Percentiles rank a stretch among this genome's conserved stretches.
Conservation (phyloP, 2,888 invertebrate species). For the Blastobasis lacticolella region DNA sequence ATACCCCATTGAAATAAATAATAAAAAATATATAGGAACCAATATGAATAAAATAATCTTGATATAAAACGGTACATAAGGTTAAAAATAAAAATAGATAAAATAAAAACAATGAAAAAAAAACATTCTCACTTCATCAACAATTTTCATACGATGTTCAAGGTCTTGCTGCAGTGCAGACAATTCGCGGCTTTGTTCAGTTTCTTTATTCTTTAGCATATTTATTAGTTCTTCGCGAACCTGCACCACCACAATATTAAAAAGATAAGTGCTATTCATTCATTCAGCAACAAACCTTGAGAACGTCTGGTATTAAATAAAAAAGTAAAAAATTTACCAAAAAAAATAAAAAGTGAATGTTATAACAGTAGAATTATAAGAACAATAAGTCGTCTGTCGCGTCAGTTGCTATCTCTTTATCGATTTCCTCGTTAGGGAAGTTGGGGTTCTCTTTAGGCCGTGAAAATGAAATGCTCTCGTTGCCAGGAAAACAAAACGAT, state of each 20-base stretch:
- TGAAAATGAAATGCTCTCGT: too few relatives aligned
- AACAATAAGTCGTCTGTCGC: too few relatives aligned
- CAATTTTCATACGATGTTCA: slow-evolving; percentile 63
- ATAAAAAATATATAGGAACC: too few relatives aligned
- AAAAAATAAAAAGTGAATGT: too few relatives aligned
- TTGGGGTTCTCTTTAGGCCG: too few relatives aligned
- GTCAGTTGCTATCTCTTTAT: too few relatives aligned
- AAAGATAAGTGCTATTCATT: not conserved
- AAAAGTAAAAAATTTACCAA: too few relatives aligned
- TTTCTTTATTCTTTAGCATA: slow-evolving; percentile 73
- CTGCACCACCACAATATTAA: slow-evolving; percentile 30
- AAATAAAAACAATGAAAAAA: slow-evolving; percentile 15
- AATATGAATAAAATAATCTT: not conserved
- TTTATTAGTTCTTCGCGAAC: slow-evolving; percentile 75
- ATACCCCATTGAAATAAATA: too few relatives aligned
- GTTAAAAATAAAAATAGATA: slow-evolving; percentile 2
- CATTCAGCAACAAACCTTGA: too few relatives aligned
- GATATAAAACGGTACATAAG: not conserved
- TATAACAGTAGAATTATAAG: too few relatives aligned
- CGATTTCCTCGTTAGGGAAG: too few relatives aligned
- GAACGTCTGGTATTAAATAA: too few relatives aligned
- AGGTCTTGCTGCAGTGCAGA: slow-evolving; percentile 54
- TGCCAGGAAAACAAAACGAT: not conserved
- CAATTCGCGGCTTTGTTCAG: slow-evolving; percentile 65
- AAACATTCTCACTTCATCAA: slow-evolving; percentile 56